phyloP scores from a whole-genome alignment of 2,888 invertebrate genomes.

The Alcis repandata region DNA sequence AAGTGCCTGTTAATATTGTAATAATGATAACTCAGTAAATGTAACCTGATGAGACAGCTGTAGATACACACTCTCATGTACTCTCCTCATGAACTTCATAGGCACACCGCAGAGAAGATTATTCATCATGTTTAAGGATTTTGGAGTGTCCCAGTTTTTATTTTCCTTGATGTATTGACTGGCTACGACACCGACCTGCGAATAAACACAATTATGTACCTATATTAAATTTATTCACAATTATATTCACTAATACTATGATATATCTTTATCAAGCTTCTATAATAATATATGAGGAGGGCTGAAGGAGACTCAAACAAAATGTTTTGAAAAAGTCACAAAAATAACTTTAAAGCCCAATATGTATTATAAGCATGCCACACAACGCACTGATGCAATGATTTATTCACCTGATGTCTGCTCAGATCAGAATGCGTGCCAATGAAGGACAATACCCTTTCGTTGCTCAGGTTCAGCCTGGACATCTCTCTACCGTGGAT shows the following conservation, averaged over 20 bases:
- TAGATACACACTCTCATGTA: conserved; percentile 66
- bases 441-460: conserved; percentile 68
- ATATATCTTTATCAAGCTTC: too few relatives aligned
- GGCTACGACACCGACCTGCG: conserved; percentile 75
- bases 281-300: too few relatives aligned
- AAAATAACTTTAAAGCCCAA: too few relatives aligned
- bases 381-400: too few relatives aligned
- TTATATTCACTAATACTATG: too few relatives aligned
- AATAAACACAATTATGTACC: conserved; percentile 2
- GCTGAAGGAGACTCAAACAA: too few relatives aligned
- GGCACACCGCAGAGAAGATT: conserved; percentile 79
- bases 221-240: too few relatives aligned
- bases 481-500: conserved; percentile 74
- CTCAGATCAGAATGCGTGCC: conserved; percentile 75
- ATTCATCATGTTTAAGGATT: conserved; percentile 77
- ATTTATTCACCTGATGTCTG: conserved; percentile 68
- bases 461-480: conserved; percentile 68
- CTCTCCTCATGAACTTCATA: conserved; percentile 70
- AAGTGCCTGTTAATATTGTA: too few relatives aligned
- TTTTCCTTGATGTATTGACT: conserved; percentile 69
- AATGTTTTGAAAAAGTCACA: too few relatives aligned
- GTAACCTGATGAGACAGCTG: conserved; percentile 74
- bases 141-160: conserved; percentile 62
- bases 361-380: too few relatives aligned
- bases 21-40: background rate